These are phyloP conservation scores for Mamestra brassicae DNA, from an alignment of 2,888 invertebrate species.

Conservation along the genomic window DNA sequence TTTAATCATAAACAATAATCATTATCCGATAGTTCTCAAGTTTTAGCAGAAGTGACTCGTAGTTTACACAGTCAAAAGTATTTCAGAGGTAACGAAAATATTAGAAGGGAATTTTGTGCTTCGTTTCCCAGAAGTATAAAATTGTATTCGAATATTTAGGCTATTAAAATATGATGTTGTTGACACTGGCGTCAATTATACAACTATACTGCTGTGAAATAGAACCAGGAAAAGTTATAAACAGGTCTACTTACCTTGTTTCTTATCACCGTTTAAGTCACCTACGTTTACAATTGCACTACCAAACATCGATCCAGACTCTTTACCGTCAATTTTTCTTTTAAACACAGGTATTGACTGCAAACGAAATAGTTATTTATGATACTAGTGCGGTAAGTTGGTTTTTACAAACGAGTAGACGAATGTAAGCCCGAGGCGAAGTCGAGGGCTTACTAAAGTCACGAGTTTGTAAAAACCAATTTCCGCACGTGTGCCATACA, in stretches of 20 bases:
- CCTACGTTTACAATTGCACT: conserved; percentile 69
- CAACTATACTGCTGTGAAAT: too few relatives aligned
- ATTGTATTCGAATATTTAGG: too few relatives aligned
- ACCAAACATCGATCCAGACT: conserved; percentile 62
- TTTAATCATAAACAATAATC: neutral
- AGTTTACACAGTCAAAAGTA: neutral
- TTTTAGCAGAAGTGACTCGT: neutral
- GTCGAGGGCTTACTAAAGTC: too few relatives aligned
- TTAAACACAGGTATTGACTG: conserved; percentile 36
- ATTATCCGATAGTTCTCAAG: neutral
- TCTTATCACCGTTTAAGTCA: conserved; percentile 68
- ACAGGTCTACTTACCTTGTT: conserved; percentile 65
- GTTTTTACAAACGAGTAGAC: too few relatives aligned
- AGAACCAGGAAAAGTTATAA: too few relatives aligned
- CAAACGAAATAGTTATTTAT: neutral
- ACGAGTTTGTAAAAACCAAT: too few relatives aligned
- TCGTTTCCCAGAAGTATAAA: neutral
- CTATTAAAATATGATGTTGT: neutral
- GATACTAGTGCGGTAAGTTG: too few relatives aligned
- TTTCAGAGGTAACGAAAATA: neutral
- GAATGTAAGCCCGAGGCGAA: too few relatives aligned
- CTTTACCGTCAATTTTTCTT: conserved; percentile 55
- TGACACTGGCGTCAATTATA: neutral
- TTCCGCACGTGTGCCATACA: too few relatives aligned
- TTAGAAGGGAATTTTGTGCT: neutral